Base-by-base conservation (phyloP, 2,113 vertebrate species). In the Coryphaenoides rupestris region DNA sequence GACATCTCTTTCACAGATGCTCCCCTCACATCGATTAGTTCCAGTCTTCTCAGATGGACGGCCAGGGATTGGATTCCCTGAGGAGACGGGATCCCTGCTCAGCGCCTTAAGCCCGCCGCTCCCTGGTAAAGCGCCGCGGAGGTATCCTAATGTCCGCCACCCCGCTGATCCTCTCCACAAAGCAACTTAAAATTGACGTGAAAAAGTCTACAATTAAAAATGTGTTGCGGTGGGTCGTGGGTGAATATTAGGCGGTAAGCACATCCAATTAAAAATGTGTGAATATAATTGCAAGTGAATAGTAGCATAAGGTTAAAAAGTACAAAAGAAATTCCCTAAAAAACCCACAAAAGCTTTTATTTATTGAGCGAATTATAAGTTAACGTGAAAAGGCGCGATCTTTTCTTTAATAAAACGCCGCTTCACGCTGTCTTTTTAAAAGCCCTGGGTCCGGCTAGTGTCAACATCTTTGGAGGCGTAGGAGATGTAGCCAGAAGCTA, bases 21-120 rank as follows among this genome's bases (percentile, higher is more conserved):
- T 83, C 75, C 63, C 55, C 71, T 81, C 84, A 77, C 81, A 92
- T 91, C 86, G 82, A 91, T 91, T 89, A 78, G 88, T 90, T 90
- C 87, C 91, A 90, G 86, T 54, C 79, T 56, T 72, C 77, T 77
- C 75, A 81, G 76, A 85, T 75, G 80, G 86, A 89, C 88, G 85
- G 86, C 76, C 65, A 74, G 70, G 86, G 85, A 87, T 92, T 88
- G 79, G 56, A 74, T 90, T 91, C 88, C 89, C 85, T 87, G 78
- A 86, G 67, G 78, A 77, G 73, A 33, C 82, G 83, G 87, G 86
- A 83, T 87, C 84, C 81, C 71, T 72, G 75, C 80, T 88, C 85
- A 70, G 72, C 62, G 72, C 72, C 68, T 68, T 75, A 82, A 78
- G 55, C 71, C 66, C 66, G 4, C 28, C 10, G 28, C 28, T 33